Percentiles rank a stretch among this genome's conserved stretches.
Conservation (phyloP, 2,888 invertebrate species). For the Syritta pipiens region DNA sequence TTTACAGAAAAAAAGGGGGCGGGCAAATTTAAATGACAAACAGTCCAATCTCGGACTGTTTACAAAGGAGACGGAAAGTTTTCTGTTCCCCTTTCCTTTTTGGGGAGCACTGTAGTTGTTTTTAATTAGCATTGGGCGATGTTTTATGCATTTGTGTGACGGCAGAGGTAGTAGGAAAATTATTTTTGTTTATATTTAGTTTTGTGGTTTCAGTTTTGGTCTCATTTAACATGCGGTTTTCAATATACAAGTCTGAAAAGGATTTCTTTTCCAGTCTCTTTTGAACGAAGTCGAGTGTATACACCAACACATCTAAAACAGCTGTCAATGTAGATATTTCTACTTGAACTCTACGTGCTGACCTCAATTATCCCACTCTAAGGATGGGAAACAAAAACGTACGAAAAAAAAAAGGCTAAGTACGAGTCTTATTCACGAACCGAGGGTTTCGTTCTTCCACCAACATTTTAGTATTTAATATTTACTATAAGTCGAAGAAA, state of each 20-base stretch:
- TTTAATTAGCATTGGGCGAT: slow-evolving; percentile 60
- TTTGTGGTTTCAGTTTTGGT: slow-evolving; percentile 25
- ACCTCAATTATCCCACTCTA: slow-evolving; percentile 40
- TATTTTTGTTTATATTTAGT: slow-evolving; percentile 20
- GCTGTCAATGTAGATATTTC: too few species aligned
- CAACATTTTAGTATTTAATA: too few species aligned
- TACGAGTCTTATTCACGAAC: too few species aligned
- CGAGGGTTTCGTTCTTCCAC: too few species aligned
- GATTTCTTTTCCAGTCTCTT: slow-evolving; percentile 19
- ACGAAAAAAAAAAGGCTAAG: slow-evolving; percentile 2
- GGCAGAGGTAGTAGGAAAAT: neutral
- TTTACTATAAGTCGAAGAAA: too few species aligned
- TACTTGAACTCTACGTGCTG: neutral
- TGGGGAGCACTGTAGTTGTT: slow-evolving; percentile 39
- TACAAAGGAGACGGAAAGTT: neutral
- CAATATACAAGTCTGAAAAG: slow-evolving; percentile 29
- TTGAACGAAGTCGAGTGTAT: too few species aligned
- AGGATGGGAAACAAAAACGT: too few species aligned
- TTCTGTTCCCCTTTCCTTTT: neutral
- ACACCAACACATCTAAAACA: too few species aligned
- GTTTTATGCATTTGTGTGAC: slow-evolving; percentile 55
- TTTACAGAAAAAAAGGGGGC: slow-evolving; percentile 16
- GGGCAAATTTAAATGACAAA: slow-evolving; percentile 63
- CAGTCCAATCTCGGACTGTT: slow-evolving; percentile 51
- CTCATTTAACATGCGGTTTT: too few species aligned